A percentile compares a stretch with the other conserved stretches of the same genome.
Conservation (phyloP, 1,140 invertebrate species). For the Steinernema khuongi region DNA sequence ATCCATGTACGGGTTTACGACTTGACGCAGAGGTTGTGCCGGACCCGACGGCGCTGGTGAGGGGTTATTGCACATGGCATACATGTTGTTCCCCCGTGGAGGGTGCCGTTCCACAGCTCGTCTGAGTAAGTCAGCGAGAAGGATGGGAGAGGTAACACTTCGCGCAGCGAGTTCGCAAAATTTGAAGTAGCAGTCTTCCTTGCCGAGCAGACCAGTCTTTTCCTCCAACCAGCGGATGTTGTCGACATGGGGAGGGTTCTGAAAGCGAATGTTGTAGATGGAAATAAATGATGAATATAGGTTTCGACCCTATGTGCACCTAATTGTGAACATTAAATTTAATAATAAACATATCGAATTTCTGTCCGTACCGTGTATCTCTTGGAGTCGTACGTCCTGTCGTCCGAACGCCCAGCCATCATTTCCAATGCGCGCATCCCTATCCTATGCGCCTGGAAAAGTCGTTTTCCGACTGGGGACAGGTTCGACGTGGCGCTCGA, state of each 20-base stretch:
- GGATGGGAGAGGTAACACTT: neutral
- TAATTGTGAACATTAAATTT: too few species aligned
- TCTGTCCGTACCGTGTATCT: neutral
- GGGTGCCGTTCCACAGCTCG: neutral
- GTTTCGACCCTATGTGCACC: neutral
- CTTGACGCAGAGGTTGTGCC: neutral
- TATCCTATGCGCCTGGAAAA: slow-evolving; percentile 19
- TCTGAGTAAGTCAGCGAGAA: neutral
- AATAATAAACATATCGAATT: neutral
- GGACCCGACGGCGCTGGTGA: neutral
- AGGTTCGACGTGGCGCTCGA: neutral
- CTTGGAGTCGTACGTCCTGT: neutral
- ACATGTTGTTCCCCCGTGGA: slow-evolving; percentile 8
- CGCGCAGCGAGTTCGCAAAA: neutral
- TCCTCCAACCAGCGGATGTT: slow-evolving; percentile 3
- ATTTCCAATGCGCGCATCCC: slow-evolving; percentile 30
- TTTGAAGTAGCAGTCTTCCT: slow-evolving; percentile 8
- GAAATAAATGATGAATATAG: too few species aligned
- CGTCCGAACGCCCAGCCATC: slow-evolving; percentile 18
- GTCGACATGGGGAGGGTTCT: neutral
- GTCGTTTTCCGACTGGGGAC: slow-evolving; percentile 3
- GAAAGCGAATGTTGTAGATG: neutral
- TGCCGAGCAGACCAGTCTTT: neutral
- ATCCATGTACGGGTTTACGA: neutral
- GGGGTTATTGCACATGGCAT: neutral